Evolutionary conservation across 2,113 vertebrate genomes (phyloP).

Genomic region (Propithecus coquereli): DNA sequence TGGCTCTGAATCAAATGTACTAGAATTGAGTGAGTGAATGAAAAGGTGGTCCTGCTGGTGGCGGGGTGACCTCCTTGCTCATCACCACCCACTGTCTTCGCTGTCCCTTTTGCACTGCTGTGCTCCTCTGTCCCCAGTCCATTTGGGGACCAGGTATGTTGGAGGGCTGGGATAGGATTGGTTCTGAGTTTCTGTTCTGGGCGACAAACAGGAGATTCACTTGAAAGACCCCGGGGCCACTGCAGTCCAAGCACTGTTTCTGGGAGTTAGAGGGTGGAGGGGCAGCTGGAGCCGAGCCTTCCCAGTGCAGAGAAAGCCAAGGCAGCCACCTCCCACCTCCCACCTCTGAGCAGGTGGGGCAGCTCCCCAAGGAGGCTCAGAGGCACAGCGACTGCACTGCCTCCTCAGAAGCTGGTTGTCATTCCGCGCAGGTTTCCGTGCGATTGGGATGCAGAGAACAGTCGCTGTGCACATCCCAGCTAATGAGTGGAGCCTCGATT

Average conservation of each 20-base stretch:
- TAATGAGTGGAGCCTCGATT: not conserved
- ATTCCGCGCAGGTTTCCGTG: not conserved
- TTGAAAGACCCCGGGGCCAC: not conserved
- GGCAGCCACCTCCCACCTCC: too few relatives aligned
- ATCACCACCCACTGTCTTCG: not conserved
- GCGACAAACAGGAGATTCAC: not conserved
- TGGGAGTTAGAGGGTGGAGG: rapidly evolving
- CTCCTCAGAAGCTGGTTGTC: not conserved
- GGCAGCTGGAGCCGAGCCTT: not conserved
- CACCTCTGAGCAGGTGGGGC: not conserved
- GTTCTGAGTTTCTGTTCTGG: not conserved
- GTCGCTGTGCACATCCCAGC: not conserved
- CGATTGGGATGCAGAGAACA: not conserved
- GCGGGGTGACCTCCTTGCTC: not conserved
- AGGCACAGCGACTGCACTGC: rapidly evolving
- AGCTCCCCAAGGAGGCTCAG: not conserved
- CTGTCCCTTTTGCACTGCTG: not conserved
- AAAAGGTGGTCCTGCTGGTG: not conserved
- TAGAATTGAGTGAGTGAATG: conserved; percentile 33
- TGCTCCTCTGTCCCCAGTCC: not conserved
- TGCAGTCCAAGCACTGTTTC: not conserved
- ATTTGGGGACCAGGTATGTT: not conserved
- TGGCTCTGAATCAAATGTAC: conserved; percentile 66
- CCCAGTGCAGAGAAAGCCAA: not conserved
- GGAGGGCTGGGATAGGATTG: not conserved